Conservation (phyloP, 2,888 invertebrate species). For the Drosophila pseudotakahashii region DNA sequence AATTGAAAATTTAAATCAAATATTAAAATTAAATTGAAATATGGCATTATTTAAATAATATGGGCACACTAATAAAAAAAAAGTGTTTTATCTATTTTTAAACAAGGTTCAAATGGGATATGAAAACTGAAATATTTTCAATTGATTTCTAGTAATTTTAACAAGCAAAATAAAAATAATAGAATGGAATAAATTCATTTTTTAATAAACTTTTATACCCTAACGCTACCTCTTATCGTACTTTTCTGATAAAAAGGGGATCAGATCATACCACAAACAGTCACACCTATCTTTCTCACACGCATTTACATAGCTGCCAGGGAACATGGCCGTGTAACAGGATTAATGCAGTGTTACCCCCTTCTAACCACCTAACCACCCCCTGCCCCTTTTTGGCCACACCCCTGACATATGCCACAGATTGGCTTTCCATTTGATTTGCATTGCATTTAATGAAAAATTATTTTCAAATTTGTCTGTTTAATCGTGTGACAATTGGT, state of each 20-base stretch:
- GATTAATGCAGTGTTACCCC: constrained; percentile 69
- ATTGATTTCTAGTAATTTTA: too few species aligned
- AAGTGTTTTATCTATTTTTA: too few species aligned
- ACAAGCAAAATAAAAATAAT: too few species aligned
- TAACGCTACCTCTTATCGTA: constrained; percentile 4
- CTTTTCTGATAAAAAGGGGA: constrained; percentile 23
- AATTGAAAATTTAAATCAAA: too few species aligned
- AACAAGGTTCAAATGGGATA: too few species aligned
- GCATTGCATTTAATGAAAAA: constrained; percentile 80
- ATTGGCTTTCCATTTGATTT: constrained; percentile 75
- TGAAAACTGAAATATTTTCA: too few species aligned
- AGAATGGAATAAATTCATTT: too few species aligned
- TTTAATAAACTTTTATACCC: neutral
- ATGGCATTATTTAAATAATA: too few species aligned
- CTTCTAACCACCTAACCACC: neutral
- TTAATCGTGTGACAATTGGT: constrained; percentile 80
- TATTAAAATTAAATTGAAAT: too few species aligned
- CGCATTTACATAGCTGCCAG: constrained; percentile 32
- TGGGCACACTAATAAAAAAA: too few species aligned
- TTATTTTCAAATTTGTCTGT: constrained; percentile 80
- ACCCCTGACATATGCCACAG: constrained; percentile 58
- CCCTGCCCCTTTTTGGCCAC: neutral
- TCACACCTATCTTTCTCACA: constrained; percentile 24
- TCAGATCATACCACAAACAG: constrained; percentile 24
- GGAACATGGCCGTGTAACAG: constrained; percentile 63